These are phyloP conservation scores for Syrmaticus mikado DNA, from an alignment of 2,113 vertebrate species.

Conservation along the genomic window DNA sequence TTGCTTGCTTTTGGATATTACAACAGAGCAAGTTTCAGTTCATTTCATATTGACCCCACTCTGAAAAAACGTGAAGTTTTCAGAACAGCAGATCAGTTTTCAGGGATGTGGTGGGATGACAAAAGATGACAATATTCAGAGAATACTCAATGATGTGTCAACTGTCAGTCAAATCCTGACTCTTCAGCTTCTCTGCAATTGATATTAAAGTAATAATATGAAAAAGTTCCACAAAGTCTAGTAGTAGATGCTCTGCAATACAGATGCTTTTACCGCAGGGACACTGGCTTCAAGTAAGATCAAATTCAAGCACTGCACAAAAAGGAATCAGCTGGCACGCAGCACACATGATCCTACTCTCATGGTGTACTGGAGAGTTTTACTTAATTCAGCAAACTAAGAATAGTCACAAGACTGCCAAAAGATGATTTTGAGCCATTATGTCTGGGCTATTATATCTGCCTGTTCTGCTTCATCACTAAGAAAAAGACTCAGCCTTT, in stretches of 20 bases:
- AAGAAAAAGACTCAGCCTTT: neutral
- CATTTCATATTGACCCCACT: neutral
- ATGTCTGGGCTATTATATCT: neutral
- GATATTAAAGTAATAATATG: rapidly evolving
- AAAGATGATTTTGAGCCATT: neutral
- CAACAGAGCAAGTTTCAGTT: neutral
- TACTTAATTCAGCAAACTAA: neutral
- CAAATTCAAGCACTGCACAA: neutral
- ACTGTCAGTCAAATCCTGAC: neutral
- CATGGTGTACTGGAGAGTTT: neutral
- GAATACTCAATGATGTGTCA: neutral
- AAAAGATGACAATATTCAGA: neutral
- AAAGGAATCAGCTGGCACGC: neutral
- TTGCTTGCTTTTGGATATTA: neutral
- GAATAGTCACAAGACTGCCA: neutral
- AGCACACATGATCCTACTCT: neutral
- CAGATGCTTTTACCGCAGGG: neutral
- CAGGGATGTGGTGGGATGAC: neutral
- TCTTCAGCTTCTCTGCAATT: neutral
- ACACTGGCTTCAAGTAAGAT: neutral
- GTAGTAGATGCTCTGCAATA: neutral
- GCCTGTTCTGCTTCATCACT: neutral
- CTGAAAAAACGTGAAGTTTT: neutral
- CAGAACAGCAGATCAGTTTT: neutral
- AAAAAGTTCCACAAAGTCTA: neutral